Conservation (phyloP, 2,888 invertebrate genomes). For the Pyrrhia umbra region DNA sequence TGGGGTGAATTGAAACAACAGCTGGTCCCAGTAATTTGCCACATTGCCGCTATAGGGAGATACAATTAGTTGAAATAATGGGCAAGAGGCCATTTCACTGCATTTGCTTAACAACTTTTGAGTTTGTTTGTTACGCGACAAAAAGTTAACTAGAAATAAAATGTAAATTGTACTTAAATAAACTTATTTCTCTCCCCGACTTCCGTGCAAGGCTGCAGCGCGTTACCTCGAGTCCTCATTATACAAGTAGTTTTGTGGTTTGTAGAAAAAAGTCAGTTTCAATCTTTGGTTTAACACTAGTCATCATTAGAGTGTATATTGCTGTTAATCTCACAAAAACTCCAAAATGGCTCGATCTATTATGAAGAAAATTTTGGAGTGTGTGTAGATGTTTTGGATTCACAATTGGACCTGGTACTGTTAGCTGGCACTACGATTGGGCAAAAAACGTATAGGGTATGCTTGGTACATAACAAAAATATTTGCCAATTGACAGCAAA, state of each 20-base stretch:
- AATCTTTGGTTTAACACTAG: slow-evolving; percentile 46
- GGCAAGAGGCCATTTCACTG: slow-evolving; percentile 12
- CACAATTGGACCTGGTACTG: too few relatives aligned
- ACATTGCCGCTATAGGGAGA: slow-evolving; percentile 17
- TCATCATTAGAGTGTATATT: slow-evolving; percentile 50
- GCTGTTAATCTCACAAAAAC: too few relatives aligned
- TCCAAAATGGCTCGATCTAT: too few relatives aligned
- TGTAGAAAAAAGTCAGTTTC: slow-evolving; percentile 56
- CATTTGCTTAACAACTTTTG: slow-evolving; percentile 8
- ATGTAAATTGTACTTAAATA: slow-evolving; percentile 30
- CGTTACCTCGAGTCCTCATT: slow-evolving; percentile 54
- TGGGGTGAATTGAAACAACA: slow-evolving; percentile 17
- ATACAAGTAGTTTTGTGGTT: slow-evolving; percentile 41
- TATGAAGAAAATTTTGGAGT: too few relatives aligned
- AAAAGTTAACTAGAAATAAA: slow-evolving; percentile 23
- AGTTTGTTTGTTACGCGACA: slow-evolving; percentile 6
- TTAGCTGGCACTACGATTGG: too few relatives aligned
- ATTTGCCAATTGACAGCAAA: too few relatives aligned
- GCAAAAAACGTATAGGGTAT: too few relatives aligned
- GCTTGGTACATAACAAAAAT: too few relatives aligned
- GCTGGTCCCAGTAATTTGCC: slow-evolving; percentile 22
- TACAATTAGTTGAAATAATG: slow-evolving; percentile 38
- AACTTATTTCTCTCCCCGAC: slow-evolving; percentile 46
- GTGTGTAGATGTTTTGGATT: too few relatives aligned
- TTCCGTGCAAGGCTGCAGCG: slow-evolving; percentile 54